Conservation (phyloP, 1,140 invertebrate genomes). For the Cotesia chilonis region DNA sequence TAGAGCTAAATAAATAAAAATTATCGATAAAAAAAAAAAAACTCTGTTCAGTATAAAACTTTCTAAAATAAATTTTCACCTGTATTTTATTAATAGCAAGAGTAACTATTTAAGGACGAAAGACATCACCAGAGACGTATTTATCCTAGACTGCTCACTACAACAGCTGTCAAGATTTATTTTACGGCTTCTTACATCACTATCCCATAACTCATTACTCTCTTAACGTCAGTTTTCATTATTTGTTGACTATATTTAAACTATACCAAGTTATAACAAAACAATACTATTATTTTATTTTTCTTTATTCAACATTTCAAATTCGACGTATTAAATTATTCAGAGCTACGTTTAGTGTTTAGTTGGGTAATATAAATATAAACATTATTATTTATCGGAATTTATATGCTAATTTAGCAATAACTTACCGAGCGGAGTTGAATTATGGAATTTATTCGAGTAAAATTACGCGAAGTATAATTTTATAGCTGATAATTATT, state of each 20-base stretch:
- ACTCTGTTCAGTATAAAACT: too few relatives aligned
- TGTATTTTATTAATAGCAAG: too few relatives aligned
- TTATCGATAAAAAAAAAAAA: too few relatives aligned
- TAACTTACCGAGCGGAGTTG: too few relatives aligned
- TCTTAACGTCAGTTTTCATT: slow-evolving; percentile 51
- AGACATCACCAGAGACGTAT: background rate
- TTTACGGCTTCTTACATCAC: slow-evolving; percentile 54
- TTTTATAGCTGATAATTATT: too few relatives aligned
- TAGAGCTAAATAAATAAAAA: too few relatives aligned
- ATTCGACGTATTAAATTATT: too few relatives aligned
- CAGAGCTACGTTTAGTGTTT: too few relatives aligned
- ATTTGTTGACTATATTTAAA: slow-evolving; percentile 20
- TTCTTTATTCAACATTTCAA: too few relatives aligned
- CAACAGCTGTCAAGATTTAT: slow-evolving; percentile 38
- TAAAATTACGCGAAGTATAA: background rate
- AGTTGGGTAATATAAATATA: background rate
- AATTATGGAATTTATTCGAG: too few relatives aligned
- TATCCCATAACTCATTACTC: slow-evolving; percentile 53
- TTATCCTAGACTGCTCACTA: slow-evolving; percentile 11
- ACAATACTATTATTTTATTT: too few relatives aligned
- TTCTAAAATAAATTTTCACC: too few relatives aligned
- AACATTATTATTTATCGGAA: background rate
- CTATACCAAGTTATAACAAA: background rate
- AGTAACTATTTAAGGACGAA: slow-evolving; percentile 8
- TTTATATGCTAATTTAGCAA: background rate